phyloP scores from a whole-genome alignment of 2,113 vertebrate genomes.

The Stictonetta naevosa region DNA sequence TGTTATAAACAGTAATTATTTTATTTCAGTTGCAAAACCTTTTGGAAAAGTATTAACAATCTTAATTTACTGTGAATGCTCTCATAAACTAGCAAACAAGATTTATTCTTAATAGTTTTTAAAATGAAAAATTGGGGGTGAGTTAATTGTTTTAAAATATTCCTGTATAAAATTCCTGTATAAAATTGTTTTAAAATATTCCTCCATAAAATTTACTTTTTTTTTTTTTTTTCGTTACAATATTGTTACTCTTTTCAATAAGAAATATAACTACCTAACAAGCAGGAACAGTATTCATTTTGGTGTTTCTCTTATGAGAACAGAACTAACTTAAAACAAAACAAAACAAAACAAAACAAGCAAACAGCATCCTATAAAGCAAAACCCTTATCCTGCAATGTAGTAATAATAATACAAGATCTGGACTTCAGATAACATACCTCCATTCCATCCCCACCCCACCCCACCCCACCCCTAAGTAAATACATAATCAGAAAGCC shows the following conservation, averaged over 20 bases:
- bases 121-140: background rate
- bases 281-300: background rate
- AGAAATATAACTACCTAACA: background rate
- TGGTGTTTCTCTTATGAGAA: background rate
- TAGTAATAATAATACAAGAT: background rate
- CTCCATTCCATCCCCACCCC: background rate
- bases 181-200: no score
- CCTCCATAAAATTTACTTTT: background rate
- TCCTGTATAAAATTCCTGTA: background rate
- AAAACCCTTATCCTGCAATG: background rate
- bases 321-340: background rate
- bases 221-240: background rate
- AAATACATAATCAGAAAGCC: background rate
- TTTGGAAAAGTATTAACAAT: background rate
- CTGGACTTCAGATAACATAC: background rate
- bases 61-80: background rate
- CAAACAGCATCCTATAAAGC: background rate
- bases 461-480: background rate
- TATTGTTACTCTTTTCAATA: background rate
- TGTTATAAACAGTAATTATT: background rate
- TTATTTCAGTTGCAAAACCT: background rate
- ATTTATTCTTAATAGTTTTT: background rate
- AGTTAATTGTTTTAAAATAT: background rate
- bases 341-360: background rate
- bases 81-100: background rate